A percentile compares a stretch with the other conserved stretches of the same genome.
Evolutionary conservation across 2,888 invertebrate genomes (phyloP).

Genomic region (Stenodema calcarata): DNA sequence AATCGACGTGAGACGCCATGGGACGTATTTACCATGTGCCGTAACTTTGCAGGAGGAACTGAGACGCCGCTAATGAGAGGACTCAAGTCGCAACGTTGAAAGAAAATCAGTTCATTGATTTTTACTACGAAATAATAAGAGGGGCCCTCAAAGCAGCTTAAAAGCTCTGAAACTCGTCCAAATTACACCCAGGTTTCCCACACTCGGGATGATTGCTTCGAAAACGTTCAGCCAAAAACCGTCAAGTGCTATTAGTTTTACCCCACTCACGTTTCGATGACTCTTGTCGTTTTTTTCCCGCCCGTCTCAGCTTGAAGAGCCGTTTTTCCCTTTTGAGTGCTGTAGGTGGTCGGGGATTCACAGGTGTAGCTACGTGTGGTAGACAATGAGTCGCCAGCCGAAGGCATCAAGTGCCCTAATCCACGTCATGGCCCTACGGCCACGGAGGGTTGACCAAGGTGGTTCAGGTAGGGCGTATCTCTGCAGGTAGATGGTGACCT

Average conservation of each 20-base stretch:
- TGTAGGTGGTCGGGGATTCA: conserved; percentile 25
- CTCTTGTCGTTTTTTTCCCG: not conserved
- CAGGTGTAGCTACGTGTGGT: conserved; percentile 42
- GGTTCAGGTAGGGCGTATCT: not conserved
- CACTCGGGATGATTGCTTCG: not conserved
- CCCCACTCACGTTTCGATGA: conserved; percentile 8
- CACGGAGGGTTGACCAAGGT: conserved; percentile 10
- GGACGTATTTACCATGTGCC: no score
- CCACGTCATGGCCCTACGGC: not conserved
- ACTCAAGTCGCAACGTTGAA: no score
- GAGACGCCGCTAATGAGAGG: no score
- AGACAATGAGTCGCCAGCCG: conserved; percentile 32
- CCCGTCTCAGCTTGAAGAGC: not conserved
- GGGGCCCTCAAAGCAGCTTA: not conserved
- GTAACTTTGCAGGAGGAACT: no score
- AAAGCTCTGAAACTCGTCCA: not conserved
- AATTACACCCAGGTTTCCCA: not conserved
- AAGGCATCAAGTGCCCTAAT: conserved; percentile 33
- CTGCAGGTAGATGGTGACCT: conserved; percentile 6
- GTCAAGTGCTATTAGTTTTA: conserved; percentile 21
- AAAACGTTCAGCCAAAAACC: not conserved
- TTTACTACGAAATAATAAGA: not conserved
- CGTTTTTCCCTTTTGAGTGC: not conserved
- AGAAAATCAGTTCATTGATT: no score
- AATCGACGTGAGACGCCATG: no score